Evolutionary conservation across 53 echinoderm and acorn worm genomes (phyloP).

Genomic region (Holothuria scabra): DNA sequence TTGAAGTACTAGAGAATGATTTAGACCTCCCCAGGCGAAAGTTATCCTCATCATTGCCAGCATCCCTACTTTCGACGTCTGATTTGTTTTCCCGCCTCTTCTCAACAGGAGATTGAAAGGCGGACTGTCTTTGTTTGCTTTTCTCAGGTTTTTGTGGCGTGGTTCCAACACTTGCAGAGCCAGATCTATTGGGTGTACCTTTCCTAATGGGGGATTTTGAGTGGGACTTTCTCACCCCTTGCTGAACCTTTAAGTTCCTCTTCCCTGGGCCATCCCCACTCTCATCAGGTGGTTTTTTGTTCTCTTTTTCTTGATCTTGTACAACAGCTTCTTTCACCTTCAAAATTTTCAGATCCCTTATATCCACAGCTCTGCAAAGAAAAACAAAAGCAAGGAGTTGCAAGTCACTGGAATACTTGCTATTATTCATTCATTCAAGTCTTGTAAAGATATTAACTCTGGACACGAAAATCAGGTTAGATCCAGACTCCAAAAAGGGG

Average conservation of each 20-base stretch:
- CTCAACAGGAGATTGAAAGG: constrained; percentile 22
- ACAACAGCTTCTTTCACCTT: constrained; percentile 70
- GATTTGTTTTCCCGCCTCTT: constrained; percentile 6
- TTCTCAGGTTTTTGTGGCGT: constrained; percentile 41
- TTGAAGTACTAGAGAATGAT: constrained; percentile 21
- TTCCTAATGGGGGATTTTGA: constrained; percentile 31
- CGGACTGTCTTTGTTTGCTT: constrained; percentile 22
- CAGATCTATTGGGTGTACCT: background rate
- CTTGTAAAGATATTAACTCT: too few species aligned
- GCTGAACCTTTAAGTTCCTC: constrained; percentile 9
- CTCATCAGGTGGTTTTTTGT: constrained; percentile 13
- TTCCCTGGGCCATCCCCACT: background rate
- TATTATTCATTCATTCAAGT: too few species aligned
- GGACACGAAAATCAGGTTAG: too few species aligned
- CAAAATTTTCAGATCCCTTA: constrained; percentile 87
- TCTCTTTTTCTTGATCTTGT: constrained; percentile 53
- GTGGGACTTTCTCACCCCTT: background rate
- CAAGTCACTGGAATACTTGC: too few species aligned
- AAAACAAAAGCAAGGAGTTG: background rate
- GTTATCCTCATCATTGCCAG: background rate
- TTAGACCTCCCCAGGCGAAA: background rate
- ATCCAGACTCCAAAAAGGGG: too few species aligned
- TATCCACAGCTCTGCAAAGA: constrained; percentile 79
- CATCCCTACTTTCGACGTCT: constrained; percentile 21
- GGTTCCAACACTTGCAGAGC: constrained; percentile 37